These are phyloP conservation scores for Lepilemur septentrionalis DNA, from an alignment of 2,797 vertebrate species.

Conservation along the genomic window DNA sequence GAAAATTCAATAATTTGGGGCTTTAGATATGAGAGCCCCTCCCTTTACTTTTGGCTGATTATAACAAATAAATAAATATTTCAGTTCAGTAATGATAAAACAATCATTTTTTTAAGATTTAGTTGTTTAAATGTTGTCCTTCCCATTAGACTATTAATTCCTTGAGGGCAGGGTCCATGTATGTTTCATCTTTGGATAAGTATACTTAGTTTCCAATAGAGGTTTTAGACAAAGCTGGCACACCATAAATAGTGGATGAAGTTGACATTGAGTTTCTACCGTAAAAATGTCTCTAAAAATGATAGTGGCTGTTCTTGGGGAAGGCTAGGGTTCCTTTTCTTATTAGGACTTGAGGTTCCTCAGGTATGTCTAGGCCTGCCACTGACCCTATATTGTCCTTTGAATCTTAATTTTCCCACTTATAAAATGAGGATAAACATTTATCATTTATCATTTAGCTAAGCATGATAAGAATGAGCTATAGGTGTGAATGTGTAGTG, in stretches of 20 bases:
- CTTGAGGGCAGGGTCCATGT: background rate
- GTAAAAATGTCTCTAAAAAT: background rate
- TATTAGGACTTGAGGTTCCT: background rate
- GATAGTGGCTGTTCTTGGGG: background rate
- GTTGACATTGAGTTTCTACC: background rate
- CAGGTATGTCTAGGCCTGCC: background rate
- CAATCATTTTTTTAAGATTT: background rate
- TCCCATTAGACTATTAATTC: background rate
- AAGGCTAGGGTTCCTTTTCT: background rate
- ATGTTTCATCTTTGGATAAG: background rate
- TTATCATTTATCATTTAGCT: background rate
- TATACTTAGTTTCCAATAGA: background rate
- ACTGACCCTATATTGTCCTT: background rate
- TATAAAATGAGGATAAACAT: background rate
- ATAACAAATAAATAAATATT: background rate
- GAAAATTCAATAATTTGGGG: constrained; percentile 14
- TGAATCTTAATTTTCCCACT: background rate
- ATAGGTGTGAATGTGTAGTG: background rate
- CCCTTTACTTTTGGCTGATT: background rate
- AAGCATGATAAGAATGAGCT: background rate
- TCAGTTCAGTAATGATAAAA: constrained; percentile 33
- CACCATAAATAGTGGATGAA: background rate
- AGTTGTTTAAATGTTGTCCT: background rate
- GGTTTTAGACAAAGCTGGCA: background rate
- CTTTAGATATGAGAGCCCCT: background rate